Percentiles rank a stretch among this genome's conserved stretches.
Conservation (phyloP, 1,140 invertebrate species). For the Plutomurus gul region DNA sequence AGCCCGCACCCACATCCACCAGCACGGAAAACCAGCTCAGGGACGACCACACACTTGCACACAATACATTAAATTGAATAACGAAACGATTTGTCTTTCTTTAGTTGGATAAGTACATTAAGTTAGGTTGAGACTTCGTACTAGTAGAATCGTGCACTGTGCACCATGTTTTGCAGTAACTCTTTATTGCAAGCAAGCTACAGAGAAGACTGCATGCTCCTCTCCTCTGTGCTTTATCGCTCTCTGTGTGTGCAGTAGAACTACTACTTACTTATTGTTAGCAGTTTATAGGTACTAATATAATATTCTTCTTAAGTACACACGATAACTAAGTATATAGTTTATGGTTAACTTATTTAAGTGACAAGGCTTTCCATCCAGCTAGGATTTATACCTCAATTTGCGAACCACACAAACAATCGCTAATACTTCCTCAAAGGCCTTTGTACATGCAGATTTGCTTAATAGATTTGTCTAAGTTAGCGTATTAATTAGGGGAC, state of each 20-base stretch:
- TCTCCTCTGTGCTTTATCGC: too few species aligned
- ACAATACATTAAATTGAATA: neutral
- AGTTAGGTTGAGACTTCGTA: too few species aligned
- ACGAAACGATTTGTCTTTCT: constrained; percentile 1
- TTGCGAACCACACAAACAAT: neutral
- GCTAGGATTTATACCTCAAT: neutral
- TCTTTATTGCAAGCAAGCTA: too few species aligned
- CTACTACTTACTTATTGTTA: too few species aligned
- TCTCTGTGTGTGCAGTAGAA: too few species aligned
- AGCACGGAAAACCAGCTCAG: neutral
- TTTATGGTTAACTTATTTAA: too few species aligned
- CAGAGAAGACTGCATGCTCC: too few species aligned
- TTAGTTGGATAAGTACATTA: neutral
- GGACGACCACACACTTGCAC: neutral
- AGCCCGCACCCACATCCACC: neutral
- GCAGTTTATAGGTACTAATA: too few species aligned
- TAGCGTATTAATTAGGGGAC: neutral
- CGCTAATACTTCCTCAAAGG: neutral
- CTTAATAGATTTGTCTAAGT: constrained; percentile 2
- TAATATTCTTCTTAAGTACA: too few species aligned
- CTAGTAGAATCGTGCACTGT: too few species aligned
- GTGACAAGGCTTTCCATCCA: neutral
- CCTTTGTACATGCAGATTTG: neutral
- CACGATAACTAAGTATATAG: too few species aligned
- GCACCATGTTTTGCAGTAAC: too few species aligned